Base-by-base conservation (phyloP, 2,888 invertebrate genomes). In the Nephrotoma guestfalica region DNA sequence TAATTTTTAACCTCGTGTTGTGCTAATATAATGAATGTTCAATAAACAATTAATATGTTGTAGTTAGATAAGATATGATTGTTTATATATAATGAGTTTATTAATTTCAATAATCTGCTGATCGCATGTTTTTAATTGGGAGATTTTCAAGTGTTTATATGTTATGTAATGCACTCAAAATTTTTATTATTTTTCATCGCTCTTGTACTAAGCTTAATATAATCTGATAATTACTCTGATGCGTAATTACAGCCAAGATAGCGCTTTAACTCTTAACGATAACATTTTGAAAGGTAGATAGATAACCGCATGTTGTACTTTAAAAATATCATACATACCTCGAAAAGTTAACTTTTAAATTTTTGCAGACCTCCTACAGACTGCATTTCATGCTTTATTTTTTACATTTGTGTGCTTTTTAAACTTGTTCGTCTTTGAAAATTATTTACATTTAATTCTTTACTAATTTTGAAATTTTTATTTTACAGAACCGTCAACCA, bases 401-500 rank as follows among this genome's bases (percentile, higher is more conserved):
- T n/a, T 30, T 30, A 30, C 30, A 30, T 30, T 30, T 30, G 30
- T 30, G 30, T 2, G 30, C 30, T 30, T 30, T 30, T 30, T 30
- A 30, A 30, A 30, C 30, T 2, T 30, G 30, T 30, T 30, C 1
- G 30, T 30, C 30, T 30, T 30, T 30, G 30, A 30, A 30, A 30
- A 30, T 30, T 30, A 30, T 30, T 30, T 30, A 30, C 30, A 30
- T 30, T 30, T 30, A 30, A 87, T 87, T 89, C 87, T 89, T 88
- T 41, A 41, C 15, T 84, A 84, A 84, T 41, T 41, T 13, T n/a
- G 6, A 41, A 41, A n/a, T 84, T 84, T 47, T 41, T 15, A 9
- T 7, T 86, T 86, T 93, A 45, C 93, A 94, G 94, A 0, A 93
- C 92, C 0, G 87, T 90, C 84, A 93, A 93, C 0, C 94, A 94